Evolutionary conservation across 1,140 invertebrate species (phyloP), one percentile per base, ranked within the genome.

Genomic region (Drosophila pachea): DNA sequence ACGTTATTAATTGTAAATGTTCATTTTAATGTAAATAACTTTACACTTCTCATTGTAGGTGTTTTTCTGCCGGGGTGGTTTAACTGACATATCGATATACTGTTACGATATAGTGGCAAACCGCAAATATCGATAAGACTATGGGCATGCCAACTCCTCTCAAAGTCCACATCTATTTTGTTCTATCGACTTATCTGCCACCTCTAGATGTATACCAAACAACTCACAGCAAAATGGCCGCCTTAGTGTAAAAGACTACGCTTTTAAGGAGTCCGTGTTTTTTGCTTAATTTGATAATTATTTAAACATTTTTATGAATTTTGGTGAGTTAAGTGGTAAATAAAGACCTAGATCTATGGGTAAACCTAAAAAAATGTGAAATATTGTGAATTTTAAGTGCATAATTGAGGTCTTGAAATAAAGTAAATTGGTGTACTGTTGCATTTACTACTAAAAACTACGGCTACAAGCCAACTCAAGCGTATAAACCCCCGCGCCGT

Each of bases 201-300:
- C 52, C 69, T 22, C 69, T 62, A 62, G 12, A n/a, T 38, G 58
- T 72, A 72, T 72, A 72, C 65, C 69, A 72, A 72, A 72, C 69
- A 72, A 68, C 9, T 4, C 64, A 72, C 61, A 68, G 69, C 32
- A 77, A 74, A 78, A 74, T 78, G 76, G 68, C 76, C 76, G 73
- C 49, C 74, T 58, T 61, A 58, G 63, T 70, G 73, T 78, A 60
- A 75, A 22, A 73, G 70, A 73, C 72, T 79, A 66, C 67, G 74
- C 62, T 70, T 68, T 74, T 74, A 68, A 68, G 54, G 55, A 74
- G 77, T 70, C 82, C 68, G 77, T 86, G 81, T 86, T 86, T 82
- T 79, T 86, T 52, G 74, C 82, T 81, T 86, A 53, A 74, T 82
- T 86, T 86, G 60, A 75, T 73, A 54, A 76, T 86, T 86, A 81